phyloP scores from a whole-genome alignment of 2,888 invertebrate genomes.

The Philereme transversata region DNA sequence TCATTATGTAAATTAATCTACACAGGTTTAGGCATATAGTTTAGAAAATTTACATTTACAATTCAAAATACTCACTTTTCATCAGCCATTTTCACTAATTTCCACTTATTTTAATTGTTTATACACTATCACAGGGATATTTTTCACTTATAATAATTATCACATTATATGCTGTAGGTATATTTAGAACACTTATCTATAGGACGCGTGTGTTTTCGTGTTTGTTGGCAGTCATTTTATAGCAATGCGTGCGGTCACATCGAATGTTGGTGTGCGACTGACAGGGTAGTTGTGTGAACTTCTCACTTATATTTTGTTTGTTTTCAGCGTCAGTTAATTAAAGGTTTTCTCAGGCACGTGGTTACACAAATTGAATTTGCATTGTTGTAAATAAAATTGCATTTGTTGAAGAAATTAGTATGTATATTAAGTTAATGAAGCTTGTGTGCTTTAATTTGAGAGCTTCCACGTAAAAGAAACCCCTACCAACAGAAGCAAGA shows the following conservation, averaged over 20 bases:
- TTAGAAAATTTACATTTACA: constrained; percentile 2
- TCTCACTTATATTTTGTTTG: constrained; percentile 26
- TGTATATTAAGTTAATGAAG: too few relatives aligned
- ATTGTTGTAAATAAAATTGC: too few relatives aligned
- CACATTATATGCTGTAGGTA: constrained; percentile 25
- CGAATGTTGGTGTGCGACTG: constrained; percentile 25
- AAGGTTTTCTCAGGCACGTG: constrained; percentile 17
- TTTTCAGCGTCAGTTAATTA: constrained; percentile 6
- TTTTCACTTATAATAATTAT: constrained; percentile 33
- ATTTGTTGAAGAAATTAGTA: too few relatives aligned
- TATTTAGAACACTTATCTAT: constrained; percentile 23
- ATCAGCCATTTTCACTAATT: constrained; percentile 59
- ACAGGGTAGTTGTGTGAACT: constrained; percentile 13
- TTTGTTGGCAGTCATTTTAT: constrained; percentile 26
- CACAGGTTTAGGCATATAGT: neutral
- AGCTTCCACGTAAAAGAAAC: too few relatives aligned
- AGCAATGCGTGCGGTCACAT: constrained; percentile 13
- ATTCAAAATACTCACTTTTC: constrained; percentile 63
- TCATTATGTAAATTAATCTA: constrained; percentile 7
- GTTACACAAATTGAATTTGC: neutral
- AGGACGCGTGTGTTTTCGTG: constrained; percentile 18
- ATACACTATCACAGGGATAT: constrained; percentile 61
- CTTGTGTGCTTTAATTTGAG: too few relatives aligned
- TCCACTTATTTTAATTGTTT: constrained; percentile 38
- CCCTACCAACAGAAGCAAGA: too few relatives aligned